phyloP scores from a whole-genome alignment of 2,888 invertebrate genomes.

The Erpobdella octoculata region DNA sequence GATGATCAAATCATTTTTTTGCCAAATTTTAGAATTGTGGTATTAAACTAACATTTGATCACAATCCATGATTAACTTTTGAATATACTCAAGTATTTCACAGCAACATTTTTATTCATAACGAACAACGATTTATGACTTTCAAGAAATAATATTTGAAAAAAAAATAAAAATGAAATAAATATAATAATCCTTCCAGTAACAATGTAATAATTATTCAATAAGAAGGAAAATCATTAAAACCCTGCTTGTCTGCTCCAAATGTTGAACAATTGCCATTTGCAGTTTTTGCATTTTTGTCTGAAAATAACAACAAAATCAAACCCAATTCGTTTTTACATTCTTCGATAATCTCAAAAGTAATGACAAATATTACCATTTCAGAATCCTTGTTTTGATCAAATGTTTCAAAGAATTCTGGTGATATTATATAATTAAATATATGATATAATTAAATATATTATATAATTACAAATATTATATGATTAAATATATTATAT shows the following conservation, averaged over 20 bases:
- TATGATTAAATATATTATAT: neutral
- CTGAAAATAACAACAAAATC: slow-evolving; percentile 6
- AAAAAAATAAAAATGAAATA: too few relatives aligned
- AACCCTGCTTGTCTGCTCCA: slow-evolving; percentile 62
- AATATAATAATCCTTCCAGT: too few relatives aligned
- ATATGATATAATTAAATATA: neutral
- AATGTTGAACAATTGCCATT: slow-evolving; percentile 59
- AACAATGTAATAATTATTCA: too few relatives aligned
- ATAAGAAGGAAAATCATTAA: slow-evolving; percentile 4
- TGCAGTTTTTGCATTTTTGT: slow-evolving; percentile 56
- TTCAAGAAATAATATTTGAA: too few relatives aligned
- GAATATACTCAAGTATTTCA: too few relatives aligned
- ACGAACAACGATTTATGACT: too few relatives aligned
- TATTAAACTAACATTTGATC: too few relatives aligned
- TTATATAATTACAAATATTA: neutral
- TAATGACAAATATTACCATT: slow-evolving; percentile 58
- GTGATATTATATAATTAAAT: slow-evolving; percentile 52
- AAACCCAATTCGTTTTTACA: slow-evolving; percentile 13
- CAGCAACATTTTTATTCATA: too few relatives aligned
- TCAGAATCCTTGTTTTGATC: slow-evolving; percentile 58
- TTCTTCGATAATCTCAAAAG: neutral
- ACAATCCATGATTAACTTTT: neutral
- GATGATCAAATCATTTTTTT: too few relatives aligned
- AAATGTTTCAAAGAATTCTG: slow-evolving; percentile 59
- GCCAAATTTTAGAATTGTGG: too few relatives aligned